phyloP scores from a whole-genome alignment of 2,888 invertebrate species.

The Lithophane socia region DNA sequence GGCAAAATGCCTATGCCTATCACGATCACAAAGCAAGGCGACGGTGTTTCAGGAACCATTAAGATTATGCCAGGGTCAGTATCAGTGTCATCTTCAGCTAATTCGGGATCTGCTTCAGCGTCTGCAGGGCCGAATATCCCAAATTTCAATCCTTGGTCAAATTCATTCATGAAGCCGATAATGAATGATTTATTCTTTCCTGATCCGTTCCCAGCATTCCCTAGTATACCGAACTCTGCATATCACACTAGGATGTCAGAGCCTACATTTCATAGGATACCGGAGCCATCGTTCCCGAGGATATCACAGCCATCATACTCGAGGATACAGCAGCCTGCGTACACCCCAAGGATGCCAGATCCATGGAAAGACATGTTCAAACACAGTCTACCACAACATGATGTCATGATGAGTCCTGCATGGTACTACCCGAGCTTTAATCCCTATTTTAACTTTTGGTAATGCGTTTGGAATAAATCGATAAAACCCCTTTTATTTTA shows the following conservation, averaged over 20 bases:
- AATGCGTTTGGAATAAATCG: conserved; percentile 60
- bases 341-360: conserved; percentile 60
- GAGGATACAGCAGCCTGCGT: conserved; percentile 67
- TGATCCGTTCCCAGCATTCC: conserved; percentile 65
- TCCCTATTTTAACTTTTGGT: conserved; percentile 75
- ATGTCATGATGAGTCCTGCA: conserved; percentile 62
- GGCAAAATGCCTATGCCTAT: conserved; percentile 68
- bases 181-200: conserved; percentile 63
- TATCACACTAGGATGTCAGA: conserved; percentile 54
- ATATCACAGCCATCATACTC: conserved; percentile 68
- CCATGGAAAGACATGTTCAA: conserved; percentile 70
- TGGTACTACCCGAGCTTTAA: conserved; percentile 77
- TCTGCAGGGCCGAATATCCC: conserved; percentile 45
- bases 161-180: conserved; percentile 60
- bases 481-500: conserved; percentile 19
- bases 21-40: conserved; percentile 72
- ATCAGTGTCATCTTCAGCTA: conserved; percentile 75
- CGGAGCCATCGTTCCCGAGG: not conserved
- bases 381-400: conserved; percentile 61
- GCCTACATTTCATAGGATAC: conserved; percentile 68
- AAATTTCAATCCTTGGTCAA: conserved; percentile 59
- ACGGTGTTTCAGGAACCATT: conserved; percentile 76
- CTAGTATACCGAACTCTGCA: conserved; percentile 63
- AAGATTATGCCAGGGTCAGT: conserved; percentile 77
- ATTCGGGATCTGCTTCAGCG: conserved; percentile 67